Percentiles rank a stretch among this genome's conserved stretches.
Conservation (phyloP, 2,113 vertebrate species). For the Rhynchomys soricoides region DNA sequence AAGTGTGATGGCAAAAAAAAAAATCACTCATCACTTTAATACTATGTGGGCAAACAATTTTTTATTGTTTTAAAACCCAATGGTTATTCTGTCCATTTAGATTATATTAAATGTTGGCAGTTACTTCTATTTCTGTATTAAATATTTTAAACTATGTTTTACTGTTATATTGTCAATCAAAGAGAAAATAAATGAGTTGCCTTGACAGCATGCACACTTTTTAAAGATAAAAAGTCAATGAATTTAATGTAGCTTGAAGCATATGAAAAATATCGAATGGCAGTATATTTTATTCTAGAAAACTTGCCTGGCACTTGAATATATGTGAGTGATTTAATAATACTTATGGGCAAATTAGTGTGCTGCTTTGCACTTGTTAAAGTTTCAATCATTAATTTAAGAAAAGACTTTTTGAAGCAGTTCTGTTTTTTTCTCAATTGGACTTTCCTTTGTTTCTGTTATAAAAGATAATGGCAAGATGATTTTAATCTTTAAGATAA, state of each 20-base stretch:
- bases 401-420: background rate
- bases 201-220: background rate
- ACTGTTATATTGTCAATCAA: background rate
- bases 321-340: background rate
- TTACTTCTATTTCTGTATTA: background rate
- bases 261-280: background rate
- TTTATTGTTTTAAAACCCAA: background rate
- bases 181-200: background rate
- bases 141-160: slow-evolving; percentile 16
- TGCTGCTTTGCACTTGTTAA: background rate
- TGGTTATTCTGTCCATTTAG: background rate
- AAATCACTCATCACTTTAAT: background rate
- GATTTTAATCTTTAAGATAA: background rate
- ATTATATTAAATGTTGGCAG: background rate
- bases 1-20: background rate
- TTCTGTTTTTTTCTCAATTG: background rate
- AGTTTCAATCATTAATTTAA: background rate
- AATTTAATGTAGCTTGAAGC: background rate
- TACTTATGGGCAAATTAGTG: slow-evolving; percentile 5
- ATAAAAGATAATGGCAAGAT: background rate
- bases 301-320: background rate
- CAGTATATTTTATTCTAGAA: background rate
- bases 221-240: background rate
- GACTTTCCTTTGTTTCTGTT: background rate
- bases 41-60: background rate